Percentiles rank a stretch among this genome's conserved stretches.
phyloP scores from a whole-genome alignment of 2,113 vertebrate species.

The Polypterus bichir region DNA sequence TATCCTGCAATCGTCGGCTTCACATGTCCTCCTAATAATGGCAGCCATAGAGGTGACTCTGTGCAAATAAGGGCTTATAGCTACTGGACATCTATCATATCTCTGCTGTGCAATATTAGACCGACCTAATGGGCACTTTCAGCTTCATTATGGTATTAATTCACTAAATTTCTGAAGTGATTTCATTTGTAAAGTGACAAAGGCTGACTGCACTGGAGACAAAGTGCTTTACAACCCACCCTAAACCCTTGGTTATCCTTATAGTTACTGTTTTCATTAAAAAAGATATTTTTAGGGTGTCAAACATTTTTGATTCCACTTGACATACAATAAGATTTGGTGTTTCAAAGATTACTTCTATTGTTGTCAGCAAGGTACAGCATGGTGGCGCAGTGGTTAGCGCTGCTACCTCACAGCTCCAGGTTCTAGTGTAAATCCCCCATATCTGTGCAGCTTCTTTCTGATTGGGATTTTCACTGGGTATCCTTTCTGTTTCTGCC shows the following conservation, averaged over 20 bases:
- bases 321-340: no score
- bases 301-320: no score
- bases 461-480: no score
- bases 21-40: slow-evolving; percentile 90
- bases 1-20: slow-evolving; percentile 71
- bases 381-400: no score
- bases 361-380: no score
- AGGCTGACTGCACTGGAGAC: slow-evolving; percentile 72
- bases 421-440: no score
- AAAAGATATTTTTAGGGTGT: no score
- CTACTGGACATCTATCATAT: slow-evolving; percentile 85
- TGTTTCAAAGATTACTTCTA: no score
- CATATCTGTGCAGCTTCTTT: no score
- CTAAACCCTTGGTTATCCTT: slow-evolving; percentile 51
- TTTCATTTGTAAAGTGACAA: slow-evolving; percentile 91
- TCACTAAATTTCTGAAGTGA: slow-evolving; percentile 85
- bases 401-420: no score
- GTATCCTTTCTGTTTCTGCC: no score
- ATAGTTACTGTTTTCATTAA: slow-evolving; percentile 36
- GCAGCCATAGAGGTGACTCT: slow-evolving; percentile 83
- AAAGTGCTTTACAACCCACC: slow-evolving; percentile 76
- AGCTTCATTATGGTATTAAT: slow-evolving; percentile 98
- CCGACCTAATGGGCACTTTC: slow-evolving; percentile 83
- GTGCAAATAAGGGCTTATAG: slow-evolving; percentile 85
- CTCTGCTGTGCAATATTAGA: slow-evolving; percentile 91